Percentiles rank a stretch among this genome's conserved stretches.
These are phyloP conservation scores for Colletes collaris DNA, from an alignment of 2,888 invertebrate species.

Conservation along the genomic window DNA sequence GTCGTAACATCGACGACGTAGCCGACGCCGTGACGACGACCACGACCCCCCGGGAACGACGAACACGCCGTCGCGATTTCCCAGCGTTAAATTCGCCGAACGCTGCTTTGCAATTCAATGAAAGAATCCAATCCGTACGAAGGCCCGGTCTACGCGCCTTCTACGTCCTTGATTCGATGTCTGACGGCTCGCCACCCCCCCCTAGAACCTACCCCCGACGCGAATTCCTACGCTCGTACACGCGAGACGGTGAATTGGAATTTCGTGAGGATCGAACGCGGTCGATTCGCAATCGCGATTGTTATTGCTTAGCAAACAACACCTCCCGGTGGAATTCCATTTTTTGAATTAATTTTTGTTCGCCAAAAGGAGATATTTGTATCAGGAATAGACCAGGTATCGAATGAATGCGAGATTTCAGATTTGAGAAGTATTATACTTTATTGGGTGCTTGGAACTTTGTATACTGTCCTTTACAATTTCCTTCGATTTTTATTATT, in stretches of 20 bases:
- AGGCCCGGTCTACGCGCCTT: slow-evolving; percentile 11
- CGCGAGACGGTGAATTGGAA: slow-evolving; percentile 46
- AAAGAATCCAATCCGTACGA: slow-evolving; percentile 68
- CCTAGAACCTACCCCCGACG: not conserved
- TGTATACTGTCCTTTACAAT: too few relatives aligned
- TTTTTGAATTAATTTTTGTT: slow-evolving; percentile 8
- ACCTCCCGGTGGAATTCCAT: not conserved
- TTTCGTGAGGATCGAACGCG: slow-evolving; percentile 38
- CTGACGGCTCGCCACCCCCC: slow-evolving; percentile 25
- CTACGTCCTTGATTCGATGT: slow-evolving; percentile 24
- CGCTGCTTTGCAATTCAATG: slow-evolving; percentile 73
- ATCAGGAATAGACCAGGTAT: too few relatives aligned
- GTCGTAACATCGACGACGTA: slow-evolving; percentile 37
- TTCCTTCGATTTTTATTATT: too few relatives aligned
- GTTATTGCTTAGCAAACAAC: not conserved
- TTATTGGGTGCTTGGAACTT: too few relatives aligned
- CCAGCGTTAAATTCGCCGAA: slow-evolving; percentile 69
- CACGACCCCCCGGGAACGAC: slow-evolving; percentile 45
- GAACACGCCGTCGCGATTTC: slow-evolving; percentile 62
- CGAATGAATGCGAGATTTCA: too few relatives aligned
- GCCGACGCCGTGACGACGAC: slow-evolving; percentile 18
- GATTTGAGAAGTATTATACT: too few relatives aligned
- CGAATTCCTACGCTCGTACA: slow-evolving; percentile 33
- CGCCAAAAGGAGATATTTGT: too few relatives aligned
- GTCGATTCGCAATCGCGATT: slow-evolving; percentile 17